phyloP scores from a whole-genome alignment of 2,888 invertebrate genomes.

The Pseudoips prasinana region DNA sequence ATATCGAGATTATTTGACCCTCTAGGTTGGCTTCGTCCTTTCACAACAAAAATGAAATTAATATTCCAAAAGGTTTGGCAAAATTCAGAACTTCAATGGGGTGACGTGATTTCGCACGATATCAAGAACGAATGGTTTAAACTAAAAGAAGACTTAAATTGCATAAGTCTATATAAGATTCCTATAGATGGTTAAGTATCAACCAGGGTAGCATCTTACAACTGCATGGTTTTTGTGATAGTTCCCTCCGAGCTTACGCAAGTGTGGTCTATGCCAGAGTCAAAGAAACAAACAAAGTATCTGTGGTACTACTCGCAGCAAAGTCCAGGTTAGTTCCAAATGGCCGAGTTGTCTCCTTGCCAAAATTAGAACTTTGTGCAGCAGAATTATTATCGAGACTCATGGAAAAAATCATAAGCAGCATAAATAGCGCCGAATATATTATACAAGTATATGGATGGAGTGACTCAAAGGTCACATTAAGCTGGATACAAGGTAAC shows the following conservation, averaged over 20 bases:
- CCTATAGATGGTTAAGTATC: constrained; percentile 7
- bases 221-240: constrained; percentile 19
- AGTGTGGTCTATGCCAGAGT: constrained; percentile 13
- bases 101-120: constrained; percentile 11
- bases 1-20: constrained; percentile 29
- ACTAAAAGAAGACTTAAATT: constrained; percentile 8
- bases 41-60: constrained; percentile 24
- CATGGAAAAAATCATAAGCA: not conserved
- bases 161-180: constrained; percentile 2
- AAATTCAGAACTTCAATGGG: constrained; percentile 13
- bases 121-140: constrained; percentile 17
- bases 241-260: constrained; percentile 11
- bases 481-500: constrained; percentile 21
- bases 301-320: constrained; percentile 8
- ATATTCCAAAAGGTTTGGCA: constrained; percentile 23
- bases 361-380: not conserved
- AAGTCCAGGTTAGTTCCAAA: constrained; percentile 20
- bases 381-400: not conserved
- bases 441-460: constrained; percentile 6
- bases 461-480: constrained; percentile 18
- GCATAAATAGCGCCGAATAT: constrained; percentile 2
- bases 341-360: constrained; percentile 6
- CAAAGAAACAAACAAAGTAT: not conserved
- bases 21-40: constrained; percentile 24
- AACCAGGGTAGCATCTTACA: constrained; percentile 9